Conservation (phyloP, 2,113 vertebrate species). For the Chinchilla lanigera region DNA sequence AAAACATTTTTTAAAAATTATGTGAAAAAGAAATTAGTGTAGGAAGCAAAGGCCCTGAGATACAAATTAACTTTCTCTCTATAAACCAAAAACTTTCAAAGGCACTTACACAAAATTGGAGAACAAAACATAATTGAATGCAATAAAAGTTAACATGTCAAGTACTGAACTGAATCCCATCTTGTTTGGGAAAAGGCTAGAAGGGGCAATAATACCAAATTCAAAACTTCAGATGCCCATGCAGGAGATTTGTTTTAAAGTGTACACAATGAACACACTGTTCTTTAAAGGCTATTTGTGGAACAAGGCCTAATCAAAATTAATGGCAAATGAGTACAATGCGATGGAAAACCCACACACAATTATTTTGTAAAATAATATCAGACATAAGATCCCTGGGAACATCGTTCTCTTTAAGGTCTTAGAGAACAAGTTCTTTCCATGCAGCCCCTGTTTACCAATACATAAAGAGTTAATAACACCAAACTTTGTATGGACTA, state of each 20-base stretch:
- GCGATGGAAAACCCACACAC: background rate
- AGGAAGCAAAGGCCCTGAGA: background rate
- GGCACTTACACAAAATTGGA: background rate
- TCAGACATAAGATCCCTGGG: background rate
- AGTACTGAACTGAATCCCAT: background rate
- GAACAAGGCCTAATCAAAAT: background rate
- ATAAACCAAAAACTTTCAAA: background rate
- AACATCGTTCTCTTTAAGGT: background rate
- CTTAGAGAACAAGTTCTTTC: background rate
- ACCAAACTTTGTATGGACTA: background rate
- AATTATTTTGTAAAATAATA: background rate
- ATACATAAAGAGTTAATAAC: background rate
- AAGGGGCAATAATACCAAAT: background rate
- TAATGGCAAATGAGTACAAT: background rate
- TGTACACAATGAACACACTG: background rate
- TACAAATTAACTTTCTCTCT: background rate
- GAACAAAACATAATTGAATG: background rate
- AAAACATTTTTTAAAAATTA: background rate
- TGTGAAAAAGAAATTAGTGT: background rate
- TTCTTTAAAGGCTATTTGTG: background rate
- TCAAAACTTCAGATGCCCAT: background rate
- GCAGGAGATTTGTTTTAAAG: background rate
- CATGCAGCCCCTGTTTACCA: background rate
- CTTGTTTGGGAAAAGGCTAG: no score
- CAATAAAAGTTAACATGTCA: background rate